A percentile compares a stretch with the other conserved stretches of the same genome.
Evolutionary conservation across 2,888 invertebrate genomes (phyloP).

Genomic region (Cheilosia soror): DNA sequence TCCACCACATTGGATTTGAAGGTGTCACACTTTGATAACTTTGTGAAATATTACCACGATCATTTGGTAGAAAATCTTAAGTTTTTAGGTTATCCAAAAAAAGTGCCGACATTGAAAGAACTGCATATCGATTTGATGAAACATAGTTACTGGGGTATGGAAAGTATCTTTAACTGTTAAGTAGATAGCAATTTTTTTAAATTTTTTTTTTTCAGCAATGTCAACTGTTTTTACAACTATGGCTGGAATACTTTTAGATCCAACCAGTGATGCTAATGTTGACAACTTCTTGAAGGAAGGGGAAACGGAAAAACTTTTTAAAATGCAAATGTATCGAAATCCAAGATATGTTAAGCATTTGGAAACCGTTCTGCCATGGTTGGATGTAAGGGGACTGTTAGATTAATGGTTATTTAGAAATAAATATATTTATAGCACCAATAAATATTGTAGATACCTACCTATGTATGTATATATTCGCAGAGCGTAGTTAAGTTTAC

Average conservation of each 20-base stretch:
- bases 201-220: slow-evolving; percentile 71
- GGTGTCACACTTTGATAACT: slow-evolving; percentile 80
- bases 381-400: slow-evolving; percentile 79
- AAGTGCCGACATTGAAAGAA: slow-evolving; percentile 78
- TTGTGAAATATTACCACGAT: slow-evolving; percentile 80
- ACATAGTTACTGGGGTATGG: slow-evolving; percentile 79
- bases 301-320: slow-evolving; percentile 75
- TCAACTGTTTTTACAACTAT: slow-evolving; percentile 77
- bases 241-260: slow-evolving; percentile 79
- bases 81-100: slow-evolving; percentile 78
- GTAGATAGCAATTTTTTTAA: too few species aligned
- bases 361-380: slow-evolving; percentile 79
- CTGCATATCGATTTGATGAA: slow-evolving; percentile 78
- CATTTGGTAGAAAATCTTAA: slow-evolving; percentile 78
- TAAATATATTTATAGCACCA: too few species aligned
- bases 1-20: slow-evolving; percentile 80
- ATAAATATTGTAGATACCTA: neutral
- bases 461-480: too few species aligned
- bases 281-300: slow-evolving; percentile 78
- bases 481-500: too few species aligned
- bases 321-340: slow-evolving; percentile 78
- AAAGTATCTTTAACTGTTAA: neutral
- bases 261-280: slow-evolving; percentile 78
- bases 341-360: slow-evolving; percentile 79
- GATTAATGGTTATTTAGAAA: slow-evolving; percentile 33